Percentiles rank a stretch among this genome's conserved stretches.
Evolutionary conservation across 2,888 invertebrate genomes (phyloP).

Genomic region (Pammene fasciana): DNA sequence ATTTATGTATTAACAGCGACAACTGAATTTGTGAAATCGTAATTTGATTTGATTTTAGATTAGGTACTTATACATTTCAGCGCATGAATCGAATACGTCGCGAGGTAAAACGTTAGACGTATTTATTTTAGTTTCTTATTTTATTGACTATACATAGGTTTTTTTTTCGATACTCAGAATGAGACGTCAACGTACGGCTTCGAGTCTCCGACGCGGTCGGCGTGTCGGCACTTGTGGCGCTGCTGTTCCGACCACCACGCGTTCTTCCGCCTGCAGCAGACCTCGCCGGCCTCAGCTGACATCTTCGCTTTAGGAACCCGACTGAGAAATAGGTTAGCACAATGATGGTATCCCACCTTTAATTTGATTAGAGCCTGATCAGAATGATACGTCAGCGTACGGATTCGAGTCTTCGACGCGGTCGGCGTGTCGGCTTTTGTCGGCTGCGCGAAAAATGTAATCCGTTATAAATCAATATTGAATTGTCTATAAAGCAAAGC

Average conservation of each 20-base stretch:
- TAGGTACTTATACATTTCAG: no score
- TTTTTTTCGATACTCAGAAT: slow-evolving; percentile 84
- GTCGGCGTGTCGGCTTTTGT: no score
- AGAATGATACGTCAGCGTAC: background rate
- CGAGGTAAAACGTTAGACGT: no score
- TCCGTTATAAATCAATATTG: no score
- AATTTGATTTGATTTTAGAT: no score
- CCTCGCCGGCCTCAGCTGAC: slow-evolving; percentile 88
- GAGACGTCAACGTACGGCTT: slow-evolving; percentile 98
- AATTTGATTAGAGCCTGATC: background rate
- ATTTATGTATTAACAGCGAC: no score
- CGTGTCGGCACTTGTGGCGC: slow-evolving; percentile 97
- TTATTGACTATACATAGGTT: no score
- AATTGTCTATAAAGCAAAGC: no score
- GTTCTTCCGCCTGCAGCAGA: slow-evolving; percentile 94
- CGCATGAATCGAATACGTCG: no score
- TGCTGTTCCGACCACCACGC: slow-evolving; percentile 98
- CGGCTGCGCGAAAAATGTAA: no score
- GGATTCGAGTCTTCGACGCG: background rate
- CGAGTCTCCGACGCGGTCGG: slow-evolving; percentile 94
- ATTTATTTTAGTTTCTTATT: no score
- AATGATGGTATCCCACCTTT: background rate
- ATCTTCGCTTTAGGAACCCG: slow-evolving; percentile 91
- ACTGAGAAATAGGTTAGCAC: slow-evolving; percentile 88
- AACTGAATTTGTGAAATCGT: no score